Base-by-base conservation (phyloP, 2,888 invertebrate genomes). In the Saturnia pavonia region DNA sequence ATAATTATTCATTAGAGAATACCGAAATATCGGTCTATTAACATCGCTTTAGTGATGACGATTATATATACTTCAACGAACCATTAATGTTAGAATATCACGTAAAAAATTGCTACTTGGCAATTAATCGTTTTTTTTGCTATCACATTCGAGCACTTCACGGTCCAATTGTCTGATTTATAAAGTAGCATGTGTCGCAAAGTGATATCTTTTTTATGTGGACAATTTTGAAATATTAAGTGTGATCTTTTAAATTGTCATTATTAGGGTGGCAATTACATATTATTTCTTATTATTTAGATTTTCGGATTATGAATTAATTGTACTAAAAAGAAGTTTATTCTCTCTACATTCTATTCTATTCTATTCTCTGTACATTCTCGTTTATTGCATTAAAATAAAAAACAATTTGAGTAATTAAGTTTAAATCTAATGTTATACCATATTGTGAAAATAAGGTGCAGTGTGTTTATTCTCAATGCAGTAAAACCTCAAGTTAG, bases 91-190 rank as follows among this genome's bases (percentile, higher is more conserved):
- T 65, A 43, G 43, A 16, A 48, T 57, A 51, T 63, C 68, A 63
- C n/a, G 69, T 77, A 81, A 77, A 69, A 71, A 72, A 72, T 75
- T 65, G 76, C 79, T 81, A 79, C 79, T 82, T 79, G 76, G 74
- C 76, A 74, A 80, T 80, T 76, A 77, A 77, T 77, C 71, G 25
- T 14, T 74, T 75, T 78, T 81, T 78, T 77, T 74, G 68, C 60
- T 77, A 60, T 60, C 57, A 60, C 57, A 60, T 60, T 25, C 57
- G 57, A 27, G 3, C 73, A 76, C 72, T 78, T 72, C 68, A 73
- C 77, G 81, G 74, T 77, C 71, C 72, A 79, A 76, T 74, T 71
- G 74, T 74, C 80, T 80, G 83, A 83, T 81, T 79, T 80, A 79
- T 82, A 79, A 78, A 80, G 77, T 75, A 74, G 75, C 75, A 63